Conservation (phyloP, 2,113 vertebrate species). For the Calonectris borealis region DNA sequence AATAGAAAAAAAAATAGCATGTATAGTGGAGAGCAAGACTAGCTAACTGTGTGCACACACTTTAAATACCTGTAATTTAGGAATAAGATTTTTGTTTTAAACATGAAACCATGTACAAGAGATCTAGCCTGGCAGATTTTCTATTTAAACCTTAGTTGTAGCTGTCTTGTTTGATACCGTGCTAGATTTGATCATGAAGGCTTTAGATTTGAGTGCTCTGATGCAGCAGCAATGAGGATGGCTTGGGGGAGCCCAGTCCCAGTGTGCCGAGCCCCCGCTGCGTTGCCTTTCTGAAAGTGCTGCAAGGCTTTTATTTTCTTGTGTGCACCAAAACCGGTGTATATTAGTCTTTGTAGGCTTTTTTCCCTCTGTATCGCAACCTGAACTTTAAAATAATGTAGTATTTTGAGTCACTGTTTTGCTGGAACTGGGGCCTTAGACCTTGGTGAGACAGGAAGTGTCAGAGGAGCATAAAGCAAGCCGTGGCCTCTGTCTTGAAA, state of each 20-base stretch:
- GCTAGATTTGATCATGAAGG: not conserved
- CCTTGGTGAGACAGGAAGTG: not conserved
- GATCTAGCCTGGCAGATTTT: not conserved
- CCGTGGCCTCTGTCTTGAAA: not conserved
- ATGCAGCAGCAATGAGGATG: not conserved
- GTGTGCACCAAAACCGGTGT: not conserved
- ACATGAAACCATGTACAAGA: rapidly evolving
- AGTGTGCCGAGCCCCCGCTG: rapidly evolving
- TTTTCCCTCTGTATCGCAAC: not conserved
- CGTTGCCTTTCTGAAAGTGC: not conserved
- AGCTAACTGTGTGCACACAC: too few species aligned
- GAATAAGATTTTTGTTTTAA: not conserved
- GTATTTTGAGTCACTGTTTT: not conserved
- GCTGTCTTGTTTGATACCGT: not conserved
- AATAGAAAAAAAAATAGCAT: not conserved
- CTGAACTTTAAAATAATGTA: not conserved
- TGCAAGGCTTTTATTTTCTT: not conserved
- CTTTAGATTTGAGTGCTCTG: not conserved
- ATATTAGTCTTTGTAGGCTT: not conserved
- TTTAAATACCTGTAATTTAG: not conserved
- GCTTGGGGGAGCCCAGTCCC: not conserved
- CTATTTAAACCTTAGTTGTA: not conserved
- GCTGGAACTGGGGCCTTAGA: not conserved
- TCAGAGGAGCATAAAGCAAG: not conserved
- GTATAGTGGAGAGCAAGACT: not conserved